Percentiles rank a stretch among this genome's conserved stretches.
phyloP scores from a whole-genome alignment of 2,797 vertebrate genomes.

The Megaceryle alcyon region DNA sequence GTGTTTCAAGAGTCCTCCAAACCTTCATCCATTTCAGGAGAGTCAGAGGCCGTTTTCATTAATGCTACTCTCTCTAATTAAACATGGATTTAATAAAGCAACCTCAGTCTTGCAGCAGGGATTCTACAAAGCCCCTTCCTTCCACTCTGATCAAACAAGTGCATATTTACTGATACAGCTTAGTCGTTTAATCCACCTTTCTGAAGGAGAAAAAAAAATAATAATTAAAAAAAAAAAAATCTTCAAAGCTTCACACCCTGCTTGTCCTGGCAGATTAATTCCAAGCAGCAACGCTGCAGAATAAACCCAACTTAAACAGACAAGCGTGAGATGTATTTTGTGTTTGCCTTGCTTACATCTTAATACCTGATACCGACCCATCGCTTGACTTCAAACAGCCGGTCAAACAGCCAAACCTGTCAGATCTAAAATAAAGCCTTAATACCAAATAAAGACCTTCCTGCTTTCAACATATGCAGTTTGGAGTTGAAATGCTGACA shows the following conservation, averaged over 20 bases:
- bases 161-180: conserved; percentile 6
- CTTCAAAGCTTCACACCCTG: conserved; percentile 4
- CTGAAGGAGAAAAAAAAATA: neutral
- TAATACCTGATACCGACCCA: neutral
- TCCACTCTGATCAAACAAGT: neutral
- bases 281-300: neutral
- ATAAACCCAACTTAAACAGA: neutral
- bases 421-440: neutral
- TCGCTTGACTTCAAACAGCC: neutral
- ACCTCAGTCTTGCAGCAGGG: conserved; percentile 8
- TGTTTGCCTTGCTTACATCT: neutral
- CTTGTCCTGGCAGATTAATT: neutral
- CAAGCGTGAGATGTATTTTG: neutral
- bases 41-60: conserved; percentile 11
- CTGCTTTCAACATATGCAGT: neutral
- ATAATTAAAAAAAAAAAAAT: neutral
- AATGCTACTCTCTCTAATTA: conserved; percentile 39
- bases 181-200: conserved; percentile 26
- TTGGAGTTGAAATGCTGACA: neutral
- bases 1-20: conserved; percentile 2
- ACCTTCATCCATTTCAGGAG: neutral
- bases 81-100: neutral
- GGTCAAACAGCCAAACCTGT: neutral
- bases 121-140: neutral
- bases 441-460: neutral